phyloP scores from a whole-genome alignment of 2,797 vertebrate genomes.

The Acipenser oxyrinchus region DNA sequence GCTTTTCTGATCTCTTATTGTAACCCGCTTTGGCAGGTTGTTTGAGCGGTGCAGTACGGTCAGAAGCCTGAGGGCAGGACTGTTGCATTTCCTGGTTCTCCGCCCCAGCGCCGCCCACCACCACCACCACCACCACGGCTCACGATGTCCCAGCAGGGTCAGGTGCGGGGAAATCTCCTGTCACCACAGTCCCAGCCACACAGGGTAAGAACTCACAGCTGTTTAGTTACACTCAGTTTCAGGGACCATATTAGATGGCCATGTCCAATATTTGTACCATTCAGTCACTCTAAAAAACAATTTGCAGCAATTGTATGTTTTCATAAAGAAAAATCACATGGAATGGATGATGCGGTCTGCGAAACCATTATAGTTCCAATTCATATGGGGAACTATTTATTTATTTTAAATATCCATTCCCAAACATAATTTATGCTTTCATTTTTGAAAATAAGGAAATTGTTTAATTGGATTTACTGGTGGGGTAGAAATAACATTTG shows the following conservation, averaged over 20 bases:
- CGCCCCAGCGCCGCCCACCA: constrained; percentile 43
- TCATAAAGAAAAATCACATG: neutral
- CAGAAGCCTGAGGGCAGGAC: constrained; percentile 85
- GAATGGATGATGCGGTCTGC: neutral
- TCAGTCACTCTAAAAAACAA: neutral
- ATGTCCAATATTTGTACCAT: neutral
- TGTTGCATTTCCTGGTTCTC: constrained; percentile 56
- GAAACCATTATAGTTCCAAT: too few species aligned
- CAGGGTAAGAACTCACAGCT: constrained; percentile 60
- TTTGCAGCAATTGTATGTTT: neutral
- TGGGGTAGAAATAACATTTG: too few species aligned
- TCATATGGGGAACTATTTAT: neutral
- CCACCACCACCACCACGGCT: constrained; percentile 2
- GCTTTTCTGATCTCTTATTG: too few species aligned
- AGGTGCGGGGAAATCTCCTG: constrained; percentile 58
- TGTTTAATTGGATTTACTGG: too few species aligned
- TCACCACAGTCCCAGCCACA: constrained; percentile 55
- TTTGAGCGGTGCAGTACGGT: constrained; percentile 83
- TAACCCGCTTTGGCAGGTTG: constrained; percentile 49
- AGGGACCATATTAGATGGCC: neutral
- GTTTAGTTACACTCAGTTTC: neutral
- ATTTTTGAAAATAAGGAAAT: too few species aligned
- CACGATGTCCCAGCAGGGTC: constrained; percentile 49
- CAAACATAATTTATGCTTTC: too few species aligned
- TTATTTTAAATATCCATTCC: too few species aligned